phyloP scores from a whole-genome alignment of 2,113 vertebrate species.

The Carlito syrichta region DNA sequence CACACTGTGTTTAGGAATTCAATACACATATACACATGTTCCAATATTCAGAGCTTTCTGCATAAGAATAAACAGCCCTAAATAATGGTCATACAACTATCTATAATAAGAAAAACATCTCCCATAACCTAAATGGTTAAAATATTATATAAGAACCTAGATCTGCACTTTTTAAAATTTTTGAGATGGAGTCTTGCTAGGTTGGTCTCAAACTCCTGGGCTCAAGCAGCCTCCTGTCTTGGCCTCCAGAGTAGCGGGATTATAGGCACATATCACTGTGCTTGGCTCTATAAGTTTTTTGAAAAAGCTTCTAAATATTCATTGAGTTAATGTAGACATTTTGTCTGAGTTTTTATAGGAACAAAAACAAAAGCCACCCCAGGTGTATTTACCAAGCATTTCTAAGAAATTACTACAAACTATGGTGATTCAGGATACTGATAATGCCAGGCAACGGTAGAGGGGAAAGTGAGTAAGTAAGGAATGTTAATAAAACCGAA shows the following conservation, averaged over 20 bases:
- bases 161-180: not conserved
- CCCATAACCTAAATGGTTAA: slow-evolving; percentile 3
- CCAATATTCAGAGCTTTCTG: slow-evolving; percentile 8
- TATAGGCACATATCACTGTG: not conserved
- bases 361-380: not conserved
- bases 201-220: not conserved
- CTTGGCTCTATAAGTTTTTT: not conserved
- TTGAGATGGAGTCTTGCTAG: not conserved
- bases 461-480: not conserved
- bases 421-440: not conserved
- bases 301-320: not conserved
- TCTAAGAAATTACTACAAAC: slow-evolving; percentile 11
- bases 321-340: not conserved
- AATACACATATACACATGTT: not conserved
- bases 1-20: not conserved
- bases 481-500: not conserved
- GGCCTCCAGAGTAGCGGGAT: not conserved
- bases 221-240: not conserved
- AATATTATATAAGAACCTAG: not conserved
- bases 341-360: not conserved
- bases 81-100: not conserved
- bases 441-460: not conserved
- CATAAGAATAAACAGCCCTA: not conserved
- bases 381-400: not conserved
- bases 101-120: not conserved